Evolutionary conservation across 2,888 invertebrate genomes (phyloP), one percentile per base, ranked within the genome.

Genomic region (Lutraria lutraria): DNA sequence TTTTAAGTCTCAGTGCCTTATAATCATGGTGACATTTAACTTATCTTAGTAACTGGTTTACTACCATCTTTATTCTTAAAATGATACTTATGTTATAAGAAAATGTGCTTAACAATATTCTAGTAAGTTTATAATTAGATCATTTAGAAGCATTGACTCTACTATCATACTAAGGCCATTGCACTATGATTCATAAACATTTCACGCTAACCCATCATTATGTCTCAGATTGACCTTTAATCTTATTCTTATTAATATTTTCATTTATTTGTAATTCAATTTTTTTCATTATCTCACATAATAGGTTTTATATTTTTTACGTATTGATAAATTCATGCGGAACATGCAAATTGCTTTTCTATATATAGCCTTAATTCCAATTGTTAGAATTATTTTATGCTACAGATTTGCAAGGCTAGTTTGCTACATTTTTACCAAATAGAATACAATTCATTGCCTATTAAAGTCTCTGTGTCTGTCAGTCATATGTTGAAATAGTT

Each of bases 241-340:
- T 60, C n/a, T 21, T 60, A n/a, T 60, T 21, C n/a, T 60, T 8
- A 60, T 60, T 21, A 60, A 21, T 56, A 56, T 12, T 19, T 56
- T 56, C 16, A 16, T 56, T 56, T 56, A 16, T 56, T 56, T 0
- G 13, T 56, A 56, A 16, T 56, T 56, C 43, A 4, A 13, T 56
- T 16, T 1, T 56, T 56, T 56, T 56, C 2, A 8, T 56, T 19
- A 56, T 56, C 56, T 56, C 56, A 56, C 19, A 56, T 13, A 56
- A 2, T 25, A 8, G 63, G 12, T 68, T 68, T 68, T 13, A 0
- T 25, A 68, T 8, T 25, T 60, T 60, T 25, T 68, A 68, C 4
- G 3, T 25, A 68, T 68, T 68, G 63, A 68, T 68, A 68, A n/a
- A 68, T 68, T 68, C 63, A 68, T 68, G 63, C 63, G 12, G 63